These are phyloP conservation scores for Platyscapa corneri DNA, from an alignment of 1,140 invertebrate species.

Conservation along the genomic window DNA sequence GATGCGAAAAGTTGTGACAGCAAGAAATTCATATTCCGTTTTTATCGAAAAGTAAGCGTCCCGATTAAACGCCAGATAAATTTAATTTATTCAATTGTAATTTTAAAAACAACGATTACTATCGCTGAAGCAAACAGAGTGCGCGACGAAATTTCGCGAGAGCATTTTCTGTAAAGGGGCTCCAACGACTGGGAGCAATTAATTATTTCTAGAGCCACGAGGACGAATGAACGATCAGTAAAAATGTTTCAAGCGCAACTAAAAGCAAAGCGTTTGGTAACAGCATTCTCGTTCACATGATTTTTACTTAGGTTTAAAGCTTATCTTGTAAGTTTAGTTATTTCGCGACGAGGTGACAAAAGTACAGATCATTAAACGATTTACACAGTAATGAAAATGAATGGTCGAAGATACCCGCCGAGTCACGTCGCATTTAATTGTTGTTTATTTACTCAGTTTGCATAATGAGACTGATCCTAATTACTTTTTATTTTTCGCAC, in stretches of 20 bases:
- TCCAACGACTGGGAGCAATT: too few species aligned
- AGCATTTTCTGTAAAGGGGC: too few species aligned
- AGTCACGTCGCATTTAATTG: slow-evolving; percentile 55
- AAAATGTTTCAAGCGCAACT: too few species aligned
- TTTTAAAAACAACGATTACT: too few species aligned
- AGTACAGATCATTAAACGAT: slow-evolving; percentile 33
- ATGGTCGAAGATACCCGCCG: slow-evolving; percentile 27
- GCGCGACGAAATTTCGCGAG: too few species aligned
- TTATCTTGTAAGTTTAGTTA: slow-evolving; percentile 40
- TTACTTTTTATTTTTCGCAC: slow-evolving; percentile 48
- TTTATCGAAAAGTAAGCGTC: not conserved
- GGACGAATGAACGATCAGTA: too few species aligned
- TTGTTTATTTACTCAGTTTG: slow-evolving; percentile 61
- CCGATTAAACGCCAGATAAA: not conserved
- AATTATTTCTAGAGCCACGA: too few species aligned
- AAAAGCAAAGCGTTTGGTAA: slow-evolving; percentile 11
- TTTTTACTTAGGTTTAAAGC: slow-evolving; percentile 44
- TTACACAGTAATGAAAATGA: slow-evolving; percentile 14
- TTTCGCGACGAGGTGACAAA: slow-evolving; percentile 28
- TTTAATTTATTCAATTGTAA: not conserved
- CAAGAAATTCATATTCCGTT: not conserved
- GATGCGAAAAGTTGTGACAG: not conserved
- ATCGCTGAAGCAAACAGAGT: too few species aligned
- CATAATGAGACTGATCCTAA: slow-evolving; percentile 63
- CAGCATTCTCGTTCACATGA: slow-evolving; percentile 49